Percentiles rank a stretch among this genome's conserved stretches.
These are phyloP conservation scores for Gobius niger DNA, from an alignment of 2,113 vertebrate genomes.

Conservation along the genomic window DNA sequence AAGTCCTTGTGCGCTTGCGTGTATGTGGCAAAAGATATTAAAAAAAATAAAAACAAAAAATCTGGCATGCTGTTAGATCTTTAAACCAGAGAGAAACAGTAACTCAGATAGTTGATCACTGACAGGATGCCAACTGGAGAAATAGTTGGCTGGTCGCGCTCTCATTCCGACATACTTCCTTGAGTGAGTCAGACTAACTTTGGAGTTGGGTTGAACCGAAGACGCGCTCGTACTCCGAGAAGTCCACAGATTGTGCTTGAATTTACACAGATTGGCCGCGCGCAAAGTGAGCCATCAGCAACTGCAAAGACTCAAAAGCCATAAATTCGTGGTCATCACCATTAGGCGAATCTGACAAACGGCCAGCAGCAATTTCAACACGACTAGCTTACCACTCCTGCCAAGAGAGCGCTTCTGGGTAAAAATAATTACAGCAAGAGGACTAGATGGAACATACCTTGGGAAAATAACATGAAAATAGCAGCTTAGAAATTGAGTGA, in stretches of 20 bases:
- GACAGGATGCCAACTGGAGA: constrained; percentile 1
- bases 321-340: constrained; percentile 15
- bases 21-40: neutral
- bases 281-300: constrained; percentile 8
- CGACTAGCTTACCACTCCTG: constrained; percentile 2
- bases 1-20: neutral
- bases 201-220: neutral
- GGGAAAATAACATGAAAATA: neutral
- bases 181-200: constrained; percentile 9
- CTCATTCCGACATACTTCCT: constrained; percentile 1
- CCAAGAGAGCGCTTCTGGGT: neutral
- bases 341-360: constrained; percentile 3
- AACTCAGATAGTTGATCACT: constrained; percentile 6
- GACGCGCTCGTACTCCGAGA: neutral
- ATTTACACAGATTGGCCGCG: constrained; percentile 12
- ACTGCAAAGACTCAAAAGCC: constrained; percentile 12
- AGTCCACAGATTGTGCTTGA: constrained; percentile 14
- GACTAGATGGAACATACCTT: constrained; percentile 1
- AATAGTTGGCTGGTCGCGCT: neutral
- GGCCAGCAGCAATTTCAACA: constrained; percentile 4
- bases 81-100: constrained; percentile 10
- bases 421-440: constrained; percentile 4
- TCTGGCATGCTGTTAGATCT: neutral
- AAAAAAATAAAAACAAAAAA: neutral
- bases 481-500: neutral